These are phyloP conservation scores for Rhynchomys soricoides DNA, from an alignment of 2,113 vertebrate species.

Conservation along the genomic window DNA sequence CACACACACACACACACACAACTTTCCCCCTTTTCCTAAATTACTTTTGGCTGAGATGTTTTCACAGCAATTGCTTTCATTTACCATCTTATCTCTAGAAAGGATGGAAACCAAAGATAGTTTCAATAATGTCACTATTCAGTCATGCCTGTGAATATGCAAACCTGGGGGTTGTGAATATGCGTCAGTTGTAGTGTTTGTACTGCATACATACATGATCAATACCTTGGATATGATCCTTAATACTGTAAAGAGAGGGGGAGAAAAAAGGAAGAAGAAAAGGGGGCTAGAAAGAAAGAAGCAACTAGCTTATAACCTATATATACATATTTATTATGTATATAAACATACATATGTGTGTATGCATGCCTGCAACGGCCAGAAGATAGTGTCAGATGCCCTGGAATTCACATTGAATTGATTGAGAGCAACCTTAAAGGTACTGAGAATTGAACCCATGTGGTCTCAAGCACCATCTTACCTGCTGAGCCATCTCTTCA, in stretches of 20 bases:
- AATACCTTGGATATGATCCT: background rate
- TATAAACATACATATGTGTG: background rate
- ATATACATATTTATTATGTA: too few species aligned
- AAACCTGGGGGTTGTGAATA: background rate
- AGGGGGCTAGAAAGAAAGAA: background rate
- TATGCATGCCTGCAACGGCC: background rate
- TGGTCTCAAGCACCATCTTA: background rate
- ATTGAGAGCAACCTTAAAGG: background rate
- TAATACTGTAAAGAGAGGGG: too few species aligned
- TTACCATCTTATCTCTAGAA: background rate
- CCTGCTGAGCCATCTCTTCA: background rate
- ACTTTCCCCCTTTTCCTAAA: background rate
- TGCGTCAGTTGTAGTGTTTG: too few species aligned
- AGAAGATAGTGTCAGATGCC: background rate
- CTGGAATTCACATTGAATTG: background rate
- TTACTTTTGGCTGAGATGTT: background rate
- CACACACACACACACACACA: background rate
- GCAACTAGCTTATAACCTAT: background rate
- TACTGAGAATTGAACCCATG: background rate
- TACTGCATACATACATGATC: background rate
- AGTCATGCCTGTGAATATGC: background rate
- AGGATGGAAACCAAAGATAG: background rate
- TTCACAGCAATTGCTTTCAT: background rate
- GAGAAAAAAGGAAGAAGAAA: background rate
- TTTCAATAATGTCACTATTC: background rate